Evolutionary conservation across 2,797 vertebrate genomes (phyloP).

Genomic region (Spinibarbus caldwelli): DNA sequence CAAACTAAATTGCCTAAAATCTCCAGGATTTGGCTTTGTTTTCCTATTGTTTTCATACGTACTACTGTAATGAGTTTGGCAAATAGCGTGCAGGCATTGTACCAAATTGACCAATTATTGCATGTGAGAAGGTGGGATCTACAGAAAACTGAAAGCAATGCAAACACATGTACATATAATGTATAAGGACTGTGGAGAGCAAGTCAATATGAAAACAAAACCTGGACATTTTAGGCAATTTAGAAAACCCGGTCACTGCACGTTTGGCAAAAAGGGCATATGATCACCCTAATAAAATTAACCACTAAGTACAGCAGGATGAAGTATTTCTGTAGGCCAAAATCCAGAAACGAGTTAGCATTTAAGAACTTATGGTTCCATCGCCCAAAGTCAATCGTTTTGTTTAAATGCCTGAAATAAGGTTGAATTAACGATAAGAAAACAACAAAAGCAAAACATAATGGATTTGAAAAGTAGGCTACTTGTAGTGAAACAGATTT

Average conservation of each 20-base stretch:
- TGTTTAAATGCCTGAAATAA: neutral
- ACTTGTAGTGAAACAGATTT: conserved; percentile 1
- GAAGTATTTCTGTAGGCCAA: too few relatives aligned
- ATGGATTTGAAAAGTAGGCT: neutral
- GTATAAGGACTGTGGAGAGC: too few relatives aligned
- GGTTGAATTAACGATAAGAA: neutral
- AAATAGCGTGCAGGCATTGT: neutral
- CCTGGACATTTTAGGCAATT: too few relatives aligned
- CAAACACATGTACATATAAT: neutral
- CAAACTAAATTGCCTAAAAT: neutral
- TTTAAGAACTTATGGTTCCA: neutral
- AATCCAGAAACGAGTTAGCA: too few relatives aligned
- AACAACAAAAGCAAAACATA: conserved; percentile 1
- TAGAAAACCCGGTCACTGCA: too few relatives aligned
- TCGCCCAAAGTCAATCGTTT: neutral
- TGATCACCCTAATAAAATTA: too few relatives aligned
- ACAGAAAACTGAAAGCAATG: neutral
- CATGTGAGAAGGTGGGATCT: neutral
- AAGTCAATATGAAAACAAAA: too few relatives aligned
- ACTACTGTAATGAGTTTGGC: too few relatives aligned
- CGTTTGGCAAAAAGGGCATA: too few relatives aligned
- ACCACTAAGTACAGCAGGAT: too few relatives aligned
- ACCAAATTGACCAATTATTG: neutral
- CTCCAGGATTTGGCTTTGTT: neutral
- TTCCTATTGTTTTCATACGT: neutral